phyloP scores from a whole-genome alignment of 2,113 vertebrate species.

The Rhineura floridana region DNA sequence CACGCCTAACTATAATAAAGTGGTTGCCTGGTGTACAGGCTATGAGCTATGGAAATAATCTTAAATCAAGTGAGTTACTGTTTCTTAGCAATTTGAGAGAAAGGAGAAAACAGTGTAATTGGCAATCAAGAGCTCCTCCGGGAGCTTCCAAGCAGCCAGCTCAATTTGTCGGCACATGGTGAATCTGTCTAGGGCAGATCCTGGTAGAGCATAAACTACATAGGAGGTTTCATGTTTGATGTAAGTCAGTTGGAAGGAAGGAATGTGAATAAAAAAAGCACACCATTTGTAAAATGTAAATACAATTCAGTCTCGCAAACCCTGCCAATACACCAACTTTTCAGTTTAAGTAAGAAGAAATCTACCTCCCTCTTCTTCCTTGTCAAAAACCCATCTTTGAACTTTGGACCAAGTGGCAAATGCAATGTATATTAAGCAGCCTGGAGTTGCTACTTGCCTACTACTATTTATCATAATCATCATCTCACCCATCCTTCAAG shows the following conservation, averaged over 20 bases:
- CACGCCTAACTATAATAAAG: slow-evolving; percentile 66
- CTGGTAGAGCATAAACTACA: slow-evolving; percentile 5
- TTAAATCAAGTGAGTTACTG: slow-evolving; percentile 77
- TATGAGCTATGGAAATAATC: slow-evolving; percentile 70
- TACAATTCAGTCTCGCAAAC: slow-evolving; percentile 34
- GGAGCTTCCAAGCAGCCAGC: slow-evolving; percentile 72
- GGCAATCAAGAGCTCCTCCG: slow-evolving; percentile 75
- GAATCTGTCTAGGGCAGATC: slow-evolving; percentile 68
- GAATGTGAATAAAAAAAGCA: background rate
- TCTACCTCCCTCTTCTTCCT: slow-evolving; percentile 30
- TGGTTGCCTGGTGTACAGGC: slow-evolving; percentile 59
- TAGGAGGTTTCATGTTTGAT: slow-evolving; percentile 34
- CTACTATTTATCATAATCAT: no score
- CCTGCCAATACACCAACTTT: slow-evolving; percentile 39
- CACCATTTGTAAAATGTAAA: slow-evolving; percentile 53
- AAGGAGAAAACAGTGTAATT: slow-evolving; percentile 76
- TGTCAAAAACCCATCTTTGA: slow-evolving; percentile 33
- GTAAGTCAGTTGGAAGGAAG: slow-evolving; percentile 39
- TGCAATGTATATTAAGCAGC: background rate
- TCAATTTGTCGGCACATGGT: slow-evolving; percentile 72
- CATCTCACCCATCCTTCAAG: background rate
- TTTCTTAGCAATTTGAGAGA: slow-evolving; percentile 80
- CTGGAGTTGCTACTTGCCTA: background rate
- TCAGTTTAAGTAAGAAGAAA: slow-evolving; percentile 42
- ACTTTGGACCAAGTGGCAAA: background rate